Base-by-base conservation (phyloP, 2,888 invertebrate genomes). In the Aporophyla lueneburgensis region DNA sequence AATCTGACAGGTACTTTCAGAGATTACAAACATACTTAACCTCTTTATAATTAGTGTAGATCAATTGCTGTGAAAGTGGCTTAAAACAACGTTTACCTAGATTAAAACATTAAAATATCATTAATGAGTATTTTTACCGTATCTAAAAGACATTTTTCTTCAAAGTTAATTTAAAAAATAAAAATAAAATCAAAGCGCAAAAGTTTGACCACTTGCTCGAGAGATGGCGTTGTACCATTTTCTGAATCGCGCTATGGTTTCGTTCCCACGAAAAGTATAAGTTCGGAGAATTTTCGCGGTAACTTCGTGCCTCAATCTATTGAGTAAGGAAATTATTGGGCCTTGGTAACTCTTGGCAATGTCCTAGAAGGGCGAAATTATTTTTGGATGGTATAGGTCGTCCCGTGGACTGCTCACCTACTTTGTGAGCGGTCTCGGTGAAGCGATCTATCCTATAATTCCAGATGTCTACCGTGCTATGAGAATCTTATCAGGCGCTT, bases 241-340 rank as follows among this genome's bases (percentile, higher is more conserved):
- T 16, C 77, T 92, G 85, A 71, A 89, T 86, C 91, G 85, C 92
- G 90, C 84, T 88, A 91, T 86, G 85, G 89, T 87, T 91, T 74
- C 62, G 80, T 86, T 82, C 61, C 14, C 67, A 3, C 49, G 7
- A 12, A 6, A 14, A 16, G 16, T 69, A 69, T 51, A 27, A 33
- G 19, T 43, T 19, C 58, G 5, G n/a, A n/a, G 1, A 14, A 5
- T 24, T 6, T 0, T 0, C 0, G 0, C 0, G 0, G 0, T 0
- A 0, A 3, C 49, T 71, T 97, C 97, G 98, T 98, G 98, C 98
- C 98, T 98, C 98, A 98, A 99, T 99, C 98, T 98, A 98, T 98
- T 98, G 98, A 99, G 98, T 99, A 99, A 99, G 98, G 98, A 99
- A 99, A 99, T 98, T 98, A 98, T 98, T 98, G 97, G 98, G 98